These are phyloP conservation scores for Drusus annulatus DNA, from an alignment of 1,140 invertebrate genomes.

Conservation along the genomic window DNA sequence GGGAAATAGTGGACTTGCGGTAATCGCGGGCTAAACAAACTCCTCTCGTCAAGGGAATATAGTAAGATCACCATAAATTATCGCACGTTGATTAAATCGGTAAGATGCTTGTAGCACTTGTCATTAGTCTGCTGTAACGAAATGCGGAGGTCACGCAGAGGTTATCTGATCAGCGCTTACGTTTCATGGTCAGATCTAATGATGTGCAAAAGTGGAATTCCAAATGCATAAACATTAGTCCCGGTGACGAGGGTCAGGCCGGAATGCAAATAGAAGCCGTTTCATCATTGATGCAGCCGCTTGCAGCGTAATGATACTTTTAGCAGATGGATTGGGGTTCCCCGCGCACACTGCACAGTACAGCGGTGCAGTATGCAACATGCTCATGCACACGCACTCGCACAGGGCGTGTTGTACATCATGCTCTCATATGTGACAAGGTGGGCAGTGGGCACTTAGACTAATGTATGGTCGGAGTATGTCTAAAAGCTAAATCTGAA, in stretches of 20 bases:
- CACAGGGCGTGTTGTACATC: background rate
- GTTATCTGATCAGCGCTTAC: slow-evolving; percentile 10
- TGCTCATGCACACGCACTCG: background rate
- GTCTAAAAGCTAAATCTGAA: too few species aligned
- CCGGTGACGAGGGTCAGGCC: background rate
- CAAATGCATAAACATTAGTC: slow-evolving; percentile 10
- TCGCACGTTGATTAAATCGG: too few species aligned
- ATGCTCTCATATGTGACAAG: slow-evolving; percentile 5
- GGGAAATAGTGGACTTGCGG: too few species aligned
- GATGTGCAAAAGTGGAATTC: slow-evolving; percentile 16
- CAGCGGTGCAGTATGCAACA: background rate
- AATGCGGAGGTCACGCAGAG: background rate
- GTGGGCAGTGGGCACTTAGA: background rate
- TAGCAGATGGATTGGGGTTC: slow-evolving; percentile 1
- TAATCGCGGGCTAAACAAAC: too few species aligned
- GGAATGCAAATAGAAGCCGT: slow-evolving; percentile 57
- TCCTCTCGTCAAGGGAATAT: too few species aligned
- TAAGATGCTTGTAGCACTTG: too few species aligned
- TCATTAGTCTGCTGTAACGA: background rate
- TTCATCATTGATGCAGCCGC: slow-evolving; percentile 39
- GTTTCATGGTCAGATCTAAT: slow-evolving; percentile 31
- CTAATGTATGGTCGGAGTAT: too few species aligned
- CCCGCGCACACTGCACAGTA: too few species aligned
- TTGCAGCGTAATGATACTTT: slow-evolving; percentile 46
- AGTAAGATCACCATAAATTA: too few species aligned